These are phyloP conservation scores for Elegia similella DNA, from an alignment of 2,888 invertebrate genomes.

Conservation along the genomic window DNA sequence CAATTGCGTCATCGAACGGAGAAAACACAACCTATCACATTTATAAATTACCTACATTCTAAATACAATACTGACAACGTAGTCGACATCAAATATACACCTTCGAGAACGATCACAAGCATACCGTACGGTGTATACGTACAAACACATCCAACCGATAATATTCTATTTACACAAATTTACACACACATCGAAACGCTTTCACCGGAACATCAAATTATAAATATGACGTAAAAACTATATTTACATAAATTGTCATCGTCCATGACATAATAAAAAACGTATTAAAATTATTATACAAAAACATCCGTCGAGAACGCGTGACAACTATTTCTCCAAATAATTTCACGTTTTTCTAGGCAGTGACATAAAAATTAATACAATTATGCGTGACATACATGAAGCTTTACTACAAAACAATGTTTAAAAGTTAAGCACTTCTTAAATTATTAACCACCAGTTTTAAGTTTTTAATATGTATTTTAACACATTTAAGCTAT, in stretches of 20 bases:
- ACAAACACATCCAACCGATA: constrained; percentile 37
- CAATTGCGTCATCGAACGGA: constrained; percentile 19
- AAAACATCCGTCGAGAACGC: constrained; percentile 47
- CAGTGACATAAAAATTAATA: constrained; percentile 48
- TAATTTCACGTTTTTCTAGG: constrained; percentile 48
- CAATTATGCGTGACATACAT: constrained; percentile 31
- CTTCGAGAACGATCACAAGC: constrained; percentile 59
- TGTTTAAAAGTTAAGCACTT: too few species aligned
- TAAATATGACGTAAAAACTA: constrained; percentile 58
- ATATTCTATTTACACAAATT: constrained; percentile 59
- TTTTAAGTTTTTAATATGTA: too few species aligned
- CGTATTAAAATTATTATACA: constrained; percentile 45
- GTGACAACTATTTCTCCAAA: constrained; percentile 42
- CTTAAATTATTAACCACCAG: too few species aligned
- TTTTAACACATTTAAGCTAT: too few species aligned
- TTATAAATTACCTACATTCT: constrained; percentile 54
- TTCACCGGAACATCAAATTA: constrained; percentile 52
- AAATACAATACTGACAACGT: constrained; percentile 67
- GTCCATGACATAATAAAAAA: constrained; percentile 34
- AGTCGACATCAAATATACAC: constrained; percentile 60
- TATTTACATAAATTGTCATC: constrained; percentile 70
- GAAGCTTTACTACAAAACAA: constrained; percentile 29
- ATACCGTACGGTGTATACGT: constrained; percentile 48
- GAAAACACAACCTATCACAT: constrained; percentile 21
- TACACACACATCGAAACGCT: constrained; percentile 47